phyloP scores from a whole-genome alignment of 2,888 invertebrate species.

The Dryobotodes eremita region DNA sequence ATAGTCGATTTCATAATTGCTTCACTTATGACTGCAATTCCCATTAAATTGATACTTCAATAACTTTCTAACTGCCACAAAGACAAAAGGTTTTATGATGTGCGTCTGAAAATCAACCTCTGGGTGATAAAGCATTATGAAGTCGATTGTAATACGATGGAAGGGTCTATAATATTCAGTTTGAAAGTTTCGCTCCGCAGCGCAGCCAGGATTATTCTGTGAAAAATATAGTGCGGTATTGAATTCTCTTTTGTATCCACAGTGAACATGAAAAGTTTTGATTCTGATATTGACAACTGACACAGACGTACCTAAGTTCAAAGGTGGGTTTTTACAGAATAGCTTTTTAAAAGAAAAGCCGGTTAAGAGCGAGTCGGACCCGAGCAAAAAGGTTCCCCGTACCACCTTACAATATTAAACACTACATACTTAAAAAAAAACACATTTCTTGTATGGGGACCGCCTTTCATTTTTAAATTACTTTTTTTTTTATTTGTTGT shows the following conservation, averaged over 20 bases:
- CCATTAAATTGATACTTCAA: neutral
- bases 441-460: too few species aligned
- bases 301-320: neutral
- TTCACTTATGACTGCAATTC: neutral
- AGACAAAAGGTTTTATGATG: neutral
- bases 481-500: too few species aligned
- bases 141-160: neutral
- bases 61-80: neutral
- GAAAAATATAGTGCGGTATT: neutral
- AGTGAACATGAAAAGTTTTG: constrained; percentile 22
- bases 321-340: neutral
- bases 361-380: too few species aligned
- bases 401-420: too few species aligned
- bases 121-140: neutral
- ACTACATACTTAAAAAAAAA: too few species aligned
- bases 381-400: too few species aligned
- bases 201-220: neutral
- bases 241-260: constrained; percentile 8
- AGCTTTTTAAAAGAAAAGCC: too few species aligned
- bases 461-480: too few species aligned
- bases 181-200: neutral
- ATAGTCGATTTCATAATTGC: neutral
- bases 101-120: neutral
- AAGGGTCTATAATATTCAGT: neutral
- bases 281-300: constrained; percentile 43